Percentiles rank a stretch among this genome's conserved stretches.
Evolutionary conservation across 2,888 invertebrate genomes (phyloP).

Genomic region (Scaptomyza parva): DNA sequence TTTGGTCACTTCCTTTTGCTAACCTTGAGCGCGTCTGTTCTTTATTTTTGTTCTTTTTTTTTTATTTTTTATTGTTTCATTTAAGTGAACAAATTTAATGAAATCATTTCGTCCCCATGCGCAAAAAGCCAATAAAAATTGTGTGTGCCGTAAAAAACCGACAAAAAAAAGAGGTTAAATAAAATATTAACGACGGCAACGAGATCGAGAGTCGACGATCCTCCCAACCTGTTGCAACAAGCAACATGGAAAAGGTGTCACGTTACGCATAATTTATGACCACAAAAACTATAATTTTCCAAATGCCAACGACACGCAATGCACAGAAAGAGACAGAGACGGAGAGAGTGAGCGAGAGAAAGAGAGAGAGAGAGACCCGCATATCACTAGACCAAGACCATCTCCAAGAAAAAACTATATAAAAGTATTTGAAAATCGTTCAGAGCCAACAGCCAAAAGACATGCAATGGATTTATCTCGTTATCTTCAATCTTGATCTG

Average conservation of each 20-base stretch:
- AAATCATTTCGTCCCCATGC: slow-evolving; percentile 64
- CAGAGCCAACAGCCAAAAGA: slow-evolving; percentile 27
- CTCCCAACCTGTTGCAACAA: slow-evolving; percentile 36
- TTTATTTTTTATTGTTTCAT: slow-evolving; percentile 49
- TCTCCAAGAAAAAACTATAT: slow-evolving; percentile 22
- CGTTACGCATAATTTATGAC: slow-evolving; percentile 83
- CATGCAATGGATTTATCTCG: slow-evolving; percentile 57
- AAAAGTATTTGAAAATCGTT: slow-evolving; percentile 43
- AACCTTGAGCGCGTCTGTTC: slow-evolving; percentile 70
- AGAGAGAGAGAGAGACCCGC: slow-evolving; percentile 9
- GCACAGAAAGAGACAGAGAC: background rate
- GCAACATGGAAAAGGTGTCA: slow-evolving; percentile 83
- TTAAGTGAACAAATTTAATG: slow-evolving; percentile 74
- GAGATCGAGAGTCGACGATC: slow-evolving; percentile 27
- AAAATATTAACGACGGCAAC: slow-evolving; percentile 62
- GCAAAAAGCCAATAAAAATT: slow-evolving; percentile 35
- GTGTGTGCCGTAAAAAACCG: slow-evolving; percentile 43
- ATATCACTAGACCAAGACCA: slow-evolving; percentile 9
- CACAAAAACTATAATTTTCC: slow-evolving; percentile 69
- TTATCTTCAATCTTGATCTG: slow-evolving; percentile 41
- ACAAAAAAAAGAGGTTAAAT: too few relatives aligned
- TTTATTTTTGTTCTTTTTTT: slow-evolving; percentile 16
- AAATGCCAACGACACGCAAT: slow-evolving; percentile 55
- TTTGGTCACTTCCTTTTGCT: slow-evolving; percentile 65
- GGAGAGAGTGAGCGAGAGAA: background rate